Evolutionary conservation across 2,113 vertebrate species (phyloP), one percentile per base, ranked within the genome.

Genomic region (Nothocercus julius): DNA sequence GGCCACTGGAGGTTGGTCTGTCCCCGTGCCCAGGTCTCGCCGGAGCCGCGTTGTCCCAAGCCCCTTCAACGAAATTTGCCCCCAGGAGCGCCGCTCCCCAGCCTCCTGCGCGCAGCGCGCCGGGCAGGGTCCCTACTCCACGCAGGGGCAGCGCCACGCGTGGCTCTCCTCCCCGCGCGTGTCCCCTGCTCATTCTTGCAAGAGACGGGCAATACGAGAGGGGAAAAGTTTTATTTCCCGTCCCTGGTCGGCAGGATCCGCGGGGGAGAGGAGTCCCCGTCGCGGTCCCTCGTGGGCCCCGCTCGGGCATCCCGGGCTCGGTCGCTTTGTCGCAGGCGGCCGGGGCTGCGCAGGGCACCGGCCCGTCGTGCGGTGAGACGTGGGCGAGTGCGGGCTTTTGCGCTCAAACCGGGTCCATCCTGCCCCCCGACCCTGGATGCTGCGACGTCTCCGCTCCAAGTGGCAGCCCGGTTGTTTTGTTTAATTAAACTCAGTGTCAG

Each of bases 401-500:
- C 38, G 68, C 85, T 90, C 76, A 44, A 73, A 53, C 56, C 56
- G 80, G 68, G 81, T 88, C 70, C 93, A 61, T 81, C 58, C 47
- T 90, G 66, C 85, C 77, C 93, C 53, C 10, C 51, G 24, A 56
- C 84, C 80, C 75, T 93, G 94, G 93, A 87, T 86, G 95, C 96
- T 78, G 66, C 89, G 80, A 78, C 87, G 85, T 69, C 90, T 77
- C 82, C 54, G 38, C 88, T 89, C 87, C 89, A 84, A 30, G 87
- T 95, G 78, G 51, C 82, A 83, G 89, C 76, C 89, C 70, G 96
- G 92, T 97, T 96, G 97, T 95, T 97, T 97, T 97, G 95, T 97
- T 97, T 97, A 97, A 97, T 97, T 97, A 97, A 97, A 97, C 97
- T 97, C 95, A 97, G 96, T 95, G 96, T 97, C 97, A 97, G 92